phyloP scores from a whole-genome alignment of 2,888 invertebrate species.

The Aromia moschata region DNA sequence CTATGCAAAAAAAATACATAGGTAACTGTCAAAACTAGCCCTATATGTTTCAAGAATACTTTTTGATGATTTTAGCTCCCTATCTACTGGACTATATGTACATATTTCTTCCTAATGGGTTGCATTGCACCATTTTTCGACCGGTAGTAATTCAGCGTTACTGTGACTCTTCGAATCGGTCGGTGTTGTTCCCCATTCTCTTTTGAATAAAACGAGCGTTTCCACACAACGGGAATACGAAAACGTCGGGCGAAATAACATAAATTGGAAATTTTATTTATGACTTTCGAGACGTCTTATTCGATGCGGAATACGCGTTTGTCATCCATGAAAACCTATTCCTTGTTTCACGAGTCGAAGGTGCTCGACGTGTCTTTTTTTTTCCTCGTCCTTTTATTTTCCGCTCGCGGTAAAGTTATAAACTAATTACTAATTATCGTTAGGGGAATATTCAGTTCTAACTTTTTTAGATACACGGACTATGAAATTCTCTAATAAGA shows the following conservation, averaged over 20 bases:
- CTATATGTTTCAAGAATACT: too few relatives aligned
- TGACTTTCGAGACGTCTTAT: constrained; percentile 1
- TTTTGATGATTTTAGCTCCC: too few relatives aligned
- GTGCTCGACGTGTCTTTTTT: neutral
- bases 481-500: too few relatives aligned
- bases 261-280: constrained; percentile 20
- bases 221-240: constrained; percentile 1
- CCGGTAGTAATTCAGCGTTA: constrained; percentile 41
- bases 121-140: constrained; percentile 40
- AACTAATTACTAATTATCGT: too few relatives aligned
- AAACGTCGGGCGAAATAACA: neutral
- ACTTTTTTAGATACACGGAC: too few relatives aligned
- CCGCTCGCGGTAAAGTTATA: too few relatives aligned
- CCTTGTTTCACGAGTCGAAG: neutral
- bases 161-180: constrained; percentile 37
- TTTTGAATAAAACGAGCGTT: constrained; percentile 26
- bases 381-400: too few relatives aligned
- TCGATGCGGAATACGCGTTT: constrained; percentile 6
- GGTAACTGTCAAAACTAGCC: too few relatives aligned
- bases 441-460: too few relatives aligned
- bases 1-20: too few relatives aligned
- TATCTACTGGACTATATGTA: too few relatives aligned
- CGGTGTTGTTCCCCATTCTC: constrained; percentile 22
- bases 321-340: constrained; percentile 1
- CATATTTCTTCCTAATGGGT: constrained; percentile 42